Percentiles rank a stretch among this genome's conserved stretches.
Evolutionary conservation across 2,113 vertebrate species (phyloP).

Genomic region (Brienomyrus longianalis): DNA sequence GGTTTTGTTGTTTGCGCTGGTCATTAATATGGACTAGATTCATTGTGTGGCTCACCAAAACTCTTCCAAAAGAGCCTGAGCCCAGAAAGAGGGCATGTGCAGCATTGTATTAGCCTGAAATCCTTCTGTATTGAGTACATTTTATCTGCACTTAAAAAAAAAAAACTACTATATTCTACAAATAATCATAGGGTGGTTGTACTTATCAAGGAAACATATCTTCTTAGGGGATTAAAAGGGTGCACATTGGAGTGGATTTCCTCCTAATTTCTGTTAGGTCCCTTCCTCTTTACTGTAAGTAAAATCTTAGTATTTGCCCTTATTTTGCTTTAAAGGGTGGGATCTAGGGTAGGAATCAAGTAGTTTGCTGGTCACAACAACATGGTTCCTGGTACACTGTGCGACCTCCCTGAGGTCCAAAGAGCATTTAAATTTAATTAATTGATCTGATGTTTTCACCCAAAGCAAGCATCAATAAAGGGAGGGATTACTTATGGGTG

Average conservation of each 20-base stretch:
- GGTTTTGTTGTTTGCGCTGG: not conserved
- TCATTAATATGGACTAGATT: not conserved
- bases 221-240: not conserved
- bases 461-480: not conserved
- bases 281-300: not conserved
- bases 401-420: not conserved
- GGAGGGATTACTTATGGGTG: not conserved
- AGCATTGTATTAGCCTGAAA: not conserved
- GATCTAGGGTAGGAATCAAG: not conserved
- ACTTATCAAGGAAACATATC: not conserved
- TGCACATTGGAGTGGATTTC: not conserved
- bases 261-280: not conserved
- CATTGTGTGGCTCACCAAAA: not conserved
- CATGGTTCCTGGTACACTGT: not conserved
- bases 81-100: not conserved
- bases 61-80: not conserved
- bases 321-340: not conserved
- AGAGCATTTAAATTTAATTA: not conserved
- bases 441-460: not conserved
- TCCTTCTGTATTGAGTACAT: not conserved
- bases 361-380: not conserved
- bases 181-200: not conserved
- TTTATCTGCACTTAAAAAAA: not conserved
- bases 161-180: not conserved
- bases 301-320: not conserved